A percentile compares a stretch with the other conserved stretches of the same genome.
Conservation (phyloP, 2,797 vertebrate species). For the Picus viridis region DNA sequence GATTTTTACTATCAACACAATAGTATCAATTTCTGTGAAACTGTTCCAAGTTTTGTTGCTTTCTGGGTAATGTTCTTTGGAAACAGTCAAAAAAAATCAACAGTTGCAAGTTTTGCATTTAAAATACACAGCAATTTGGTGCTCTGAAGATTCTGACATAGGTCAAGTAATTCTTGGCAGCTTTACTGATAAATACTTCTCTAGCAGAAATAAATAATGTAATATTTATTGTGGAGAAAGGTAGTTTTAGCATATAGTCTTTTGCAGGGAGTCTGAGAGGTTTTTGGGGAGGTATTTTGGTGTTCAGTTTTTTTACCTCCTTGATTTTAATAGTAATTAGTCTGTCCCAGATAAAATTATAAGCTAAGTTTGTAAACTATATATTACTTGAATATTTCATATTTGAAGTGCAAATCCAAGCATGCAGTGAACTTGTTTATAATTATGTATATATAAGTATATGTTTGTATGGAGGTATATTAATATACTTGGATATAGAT, state of each 20-base stretch:
- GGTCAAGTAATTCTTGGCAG: background rate
- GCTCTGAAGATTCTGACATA: background rate
- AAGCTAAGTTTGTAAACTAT: background rate
- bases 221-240: background rate
- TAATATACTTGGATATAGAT: background rate
- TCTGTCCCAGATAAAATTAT: background rate
- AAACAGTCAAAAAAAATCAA: background rate
- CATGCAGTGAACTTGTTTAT: background rate
- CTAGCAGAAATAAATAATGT: background rate
- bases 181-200: conserved; percentile 4
- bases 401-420: background rate
- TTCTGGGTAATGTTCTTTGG: background rate
- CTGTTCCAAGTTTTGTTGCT: background rate
- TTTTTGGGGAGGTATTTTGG: background rate
- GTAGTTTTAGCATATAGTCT: too few relatives aligned
- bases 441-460: background rate
- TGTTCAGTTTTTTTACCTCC: background rate
- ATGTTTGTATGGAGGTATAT: background rate
- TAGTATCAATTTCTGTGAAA: background rate
- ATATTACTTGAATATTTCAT: background rate
- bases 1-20: background rate
- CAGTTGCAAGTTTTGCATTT: background rate
- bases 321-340: background rate
- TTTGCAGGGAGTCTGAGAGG: background rate
- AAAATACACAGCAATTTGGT: background rate